These are phyloP conservation scores for Poeciliopsis turrubarensis DNA, from an alignment of 2,113 vertebrate genomes.

Conservation along the genomic window DNA sequence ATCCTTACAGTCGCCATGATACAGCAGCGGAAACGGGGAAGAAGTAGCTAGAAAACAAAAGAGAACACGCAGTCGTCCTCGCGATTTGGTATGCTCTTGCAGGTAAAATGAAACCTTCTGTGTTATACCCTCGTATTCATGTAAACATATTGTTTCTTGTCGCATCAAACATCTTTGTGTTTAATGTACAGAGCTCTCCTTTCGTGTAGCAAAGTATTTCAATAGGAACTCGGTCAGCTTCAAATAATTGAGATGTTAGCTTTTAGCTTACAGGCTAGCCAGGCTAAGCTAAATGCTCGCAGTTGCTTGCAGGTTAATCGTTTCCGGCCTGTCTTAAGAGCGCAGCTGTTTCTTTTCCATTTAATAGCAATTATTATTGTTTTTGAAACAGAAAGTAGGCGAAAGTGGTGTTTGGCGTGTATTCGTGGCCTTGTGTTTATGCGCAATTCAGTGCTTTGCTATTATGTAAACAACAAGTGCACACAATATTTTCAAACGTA, in stretches of 20 bases:
- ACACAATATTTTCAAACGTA: not conserved
- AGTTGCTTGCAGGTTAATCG: not conserved
- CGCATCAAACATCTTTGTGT: not conserved
- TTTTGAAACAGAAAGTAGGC: constrained; percentile 18
- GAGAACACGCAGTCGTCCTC: constrained; percentile 82
- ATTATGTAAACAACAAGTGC: constrained; percentile 72
- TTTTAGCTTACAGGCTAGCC: constrained; percentile 57
- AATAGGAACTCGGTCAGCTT: constrained; percentile 54
- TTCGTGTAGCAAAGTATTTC: constrained; percentile 27
- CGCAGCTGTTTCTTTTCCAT: not conserved
- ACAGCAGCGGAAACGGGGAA: constrained; percentile 79
- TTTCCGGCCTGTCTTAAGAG: constrained; percentile 10
- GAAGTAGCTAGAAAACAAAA: constrained; percentile 85
- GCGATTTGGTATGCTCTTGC: constrained; percentile 83
- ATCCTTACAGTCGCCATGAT: constrained; percentile 86
- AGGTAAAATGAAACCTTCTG: constrained; percentile 69
- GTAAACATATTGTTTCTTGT: not conserved
- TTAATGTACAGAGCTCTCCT: not conserved
- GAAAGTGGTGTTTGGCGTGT: constrained; percentile 44
- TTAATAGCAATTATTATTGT: not conserved
- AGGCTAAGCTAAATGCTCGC: constrained; percentile 60
- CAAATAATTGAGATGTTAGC: constrained; percentile 65
- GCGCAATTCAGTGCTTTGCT: constrained; percentile 60
- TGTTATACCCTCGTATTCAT: not conserved
- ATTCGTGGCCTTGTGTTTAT: constrained; percentile 68